These are phyloP conservation scores for Caerostris extrusa DNA, from an alignment of 1,140 invertebrate genomes.

Conservation along the genomic window DNA sequence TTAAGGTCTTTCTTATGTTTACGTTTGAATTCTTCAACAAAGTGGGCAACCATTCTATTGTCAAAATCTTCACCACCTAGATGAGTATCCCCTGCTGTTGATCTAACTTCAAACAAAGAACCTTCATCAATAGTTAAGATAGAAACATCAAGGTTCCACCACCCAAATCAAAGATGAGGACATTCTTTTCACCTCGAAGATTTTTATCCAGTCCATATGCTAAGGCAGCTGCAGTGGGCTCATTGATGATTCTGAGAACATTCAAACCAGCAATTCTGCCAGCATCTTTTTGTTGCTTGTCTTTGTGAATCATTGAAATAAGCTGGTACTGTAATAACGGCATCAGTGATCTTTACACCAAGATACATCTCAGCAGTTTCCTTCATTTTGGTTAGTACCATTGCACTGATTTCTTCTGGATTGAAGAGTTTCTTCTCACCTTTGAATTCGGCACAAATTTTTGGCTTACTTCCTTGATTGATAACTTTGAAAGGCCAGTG, in stretches of 20 bases:
- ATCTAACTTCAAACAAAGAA: conserved; percentile 93
- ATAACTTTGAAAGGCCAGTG: conserved; percentile 96
- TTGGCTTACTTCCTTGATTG: not conserved
- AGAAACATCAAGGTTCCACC: conserved; percentile 90
- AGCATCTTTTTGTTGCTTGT: conserved; percentile 85
- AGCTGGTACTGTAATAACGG: conserved; percentile 79
- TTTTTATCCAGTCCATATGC: conserved; percentile 83
- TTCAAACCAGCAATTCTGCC: conserved; percentile 97
- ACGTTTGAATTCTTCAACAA: conserved; percentile 23
- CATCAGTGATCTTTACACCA: conserved; percentile 80
- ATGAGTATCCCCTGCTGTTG: conserved; percentile 94
- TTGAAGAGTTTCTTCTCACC: conserved; percentile 89
- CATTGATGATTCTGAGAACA: conserved; percentile 97
- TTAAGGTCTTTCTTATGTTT: conserved; percentile 86
- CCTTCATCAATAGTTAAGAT: conserved; percentile 98
- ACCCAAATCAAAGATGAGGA: conserved; percentile 86
- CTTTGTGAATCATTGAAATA: conserved; percentile 92
- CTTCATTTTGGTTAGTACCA: conserved; percentile 85
- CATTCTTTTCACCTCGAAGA: conserved; percentile 81
- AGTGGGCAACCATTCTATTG: conserved; percentile 79
- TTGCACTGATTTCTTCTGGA: conserved; percentile 97
- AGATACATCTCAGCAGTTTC: conserved; percentile 85
- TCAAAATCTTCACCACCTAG: conserved; percentile 90
- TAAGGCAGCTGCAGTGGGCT: conserved; percentile 86
- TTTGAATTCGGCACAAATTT: conserved; percentile 91